phyloP scores from a whole-genome alignment of 2,888 invertebrate species.

The Aphrophora alni region DNA sequence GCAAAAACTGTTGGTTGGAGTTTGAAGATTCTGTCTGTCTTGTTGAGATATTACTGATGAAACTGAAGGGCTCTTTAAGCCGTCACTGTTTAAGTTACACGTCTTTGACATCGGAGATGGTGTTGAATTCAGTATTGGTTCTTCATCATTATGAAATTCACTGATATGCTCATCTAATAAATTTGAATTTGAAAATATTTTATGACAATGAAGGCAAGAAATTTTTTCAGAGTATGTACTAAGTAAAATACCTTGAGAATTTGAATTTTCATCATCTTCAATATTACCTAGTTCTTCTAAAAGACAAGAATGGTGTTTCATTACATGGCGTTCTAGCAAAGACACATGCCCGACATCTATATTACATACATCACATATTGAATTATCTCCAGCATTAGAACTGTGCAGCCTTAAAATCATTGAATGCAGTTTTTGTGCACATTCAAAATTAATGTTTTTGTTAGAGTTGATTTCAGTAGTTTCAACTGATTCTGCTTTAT shows the following conservation, averaged over 20 bases:
- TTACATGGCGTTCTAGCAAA: slow-evolving; percentile 47
- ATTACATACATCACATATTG: slow-evolving; percentile 48
- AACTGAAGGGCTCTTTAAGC: slow-evolving; percentile 21
- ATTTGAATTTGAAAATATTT: slow-evolving; percentile 38
- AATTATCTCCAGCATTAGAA: slow-evolving; percentile 43
- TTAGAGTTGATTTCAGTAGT: slow-evolving; percentile 8
- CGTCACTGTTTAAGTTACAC: slow-evolving; percentile 3
- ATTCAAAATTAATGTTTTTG: slow-evolving; percentile 24
- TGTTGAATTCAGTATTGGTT: slow-evolving; percentile 7
- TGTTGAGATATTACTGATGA: slow-evolving; percentile 16
- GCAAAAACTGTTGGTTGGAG: slow-evolving; percentile 84
- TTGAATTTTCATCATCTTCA: slow-evolving; percentile 46
- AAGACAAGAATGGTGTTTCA: slow-evolving; percentile 46
- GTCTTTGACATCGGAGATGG: background rate
- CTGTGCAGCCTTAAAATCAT: slow-evolving; percentile 47
- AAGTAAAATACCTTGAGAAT: slow-evolving; percentile 35
- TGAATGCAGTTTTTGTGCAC: slow-evolving; percentile 46
- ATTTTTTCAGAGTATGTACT: slow-evolving; percentile 32
- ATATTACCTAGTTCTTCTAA: slow-evolving; percentile 47
- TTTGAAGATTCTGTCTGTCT: slow-evolving; percentile 44
- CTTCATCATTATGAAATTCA: slow-evolving; percentile 41
- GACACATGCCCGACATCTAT: slow-evolving; percentile 45
- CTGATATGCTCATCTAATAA: slow-evolving; percentile 43
- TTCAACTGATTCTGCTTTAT: slow-evolving; percentile 21
- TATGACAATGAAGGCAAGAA: slow-evolving; percentile 44